Evolutionary conservation across 2,888 invertebrate genomes (phyloP).

Genomic region (Cheilosia grossa): DNA sequence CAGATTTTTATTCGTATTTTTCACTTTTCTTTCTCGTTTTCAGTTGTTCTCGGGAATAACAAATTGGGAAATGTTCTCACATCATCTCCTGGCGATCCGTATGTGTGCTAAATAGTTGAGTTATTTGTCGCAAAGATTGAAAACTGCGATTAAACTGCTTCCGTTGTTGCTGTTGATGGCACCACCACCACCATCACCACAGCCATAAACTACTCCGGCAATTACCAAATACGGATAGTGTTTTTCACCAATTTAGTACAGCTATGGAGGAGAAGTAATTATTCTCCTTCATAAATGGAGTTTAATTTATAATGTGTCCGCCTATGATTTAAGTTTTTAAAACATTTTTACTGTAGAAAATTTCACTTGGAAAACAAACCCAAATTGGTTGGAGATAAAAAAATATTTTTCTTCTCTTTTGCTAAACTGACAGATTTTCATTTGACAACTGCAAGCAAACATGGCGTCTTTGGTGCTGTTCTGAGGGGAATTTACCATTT

Average conservation of each 20-base stretch:
- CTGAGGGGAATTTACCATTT: slow-evolving; percentile 52
- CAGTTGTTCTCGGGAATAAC: not conserved
- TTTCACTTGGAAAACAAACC: slow-evolving; percentile 48
- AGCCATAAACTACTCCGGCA: slow-evolving; percentile 72
- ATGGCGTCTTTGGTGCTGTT: slow-evolving; percentile 62
- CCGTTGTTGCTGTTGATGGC: slow-evolving; percentile 54
- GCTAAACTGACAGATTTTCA: slow-evolving; percentile 70
- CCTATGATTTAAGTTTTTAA: slow-evolving; percentile 5
- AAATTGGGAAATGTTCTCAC: slow-evolving; percentile 18
- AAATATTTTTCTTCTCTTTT: slow-evolving; percentile 62
- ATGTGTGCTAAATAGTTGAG: slow-evolving; percentile 26
- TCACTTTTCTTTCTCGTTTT: slow-evolving; percentile 15
- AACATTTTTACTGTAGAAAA: slow-evolving; percentile 43
- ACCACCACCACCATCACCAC: slow-evolving; percentile 74
- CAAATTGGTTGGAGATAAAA: slow-evolving; percentile 43
- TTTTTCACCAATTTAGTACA: slow-evolving; percentile 42
- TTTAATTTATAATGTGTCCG: slow-evolving; percentile 2
- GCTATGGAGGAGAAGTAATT: slow-evolving; percentile 14
- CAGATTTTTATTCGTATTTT: slow-evolving; percentile 36
- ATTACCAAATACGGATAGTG: slow-evolving; percentile 66
- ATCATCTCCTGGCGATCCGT: slow-evolving; percentile 46
- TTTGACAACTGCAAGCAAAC: slow-evolving; percentile 69
- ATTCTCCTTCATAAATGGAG: not conserved
- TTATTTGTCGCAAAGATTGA: slow-evolving; percentile 45
- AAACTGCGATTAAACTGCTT: slow-evolving; percentile 56